phyloP scores from a whole-genome alignment of 2,888 invertebrate genomes.

The Amphipyra berbera region DNA sequence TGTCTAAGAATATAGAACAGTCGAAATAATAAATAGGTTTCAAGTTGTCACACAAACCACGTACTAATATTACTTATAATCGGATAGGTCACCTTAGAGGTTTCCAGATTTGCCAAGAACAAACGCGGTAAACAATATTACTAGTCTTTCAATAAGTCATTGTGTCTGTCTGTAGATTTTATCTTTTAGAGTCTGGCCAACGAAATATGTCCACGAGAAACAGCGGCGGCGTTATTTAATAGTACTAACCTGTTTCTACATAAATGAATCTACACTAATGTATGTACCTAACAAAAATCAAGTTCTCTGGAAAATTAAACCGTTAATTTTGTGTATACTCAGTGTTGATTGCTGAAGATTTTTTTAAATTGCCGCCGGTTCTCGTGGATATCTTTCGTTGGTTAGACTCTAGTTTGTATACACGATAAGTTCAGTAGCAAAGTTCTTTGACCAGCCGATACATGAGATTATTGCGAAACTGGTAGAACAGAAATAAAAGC shows the following conservation, averaged over 20 bases:
- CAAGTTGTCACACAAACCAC: slow-evolving; percentile 9
- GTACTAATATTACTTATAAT: background rate
- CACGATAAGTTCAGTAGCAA: slow-evolving; percentile 6
- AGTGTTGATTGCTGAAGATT: no score
- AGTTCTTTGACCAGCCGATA: slow-evolving; percentile 7
- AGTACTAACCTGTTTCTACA: no score
- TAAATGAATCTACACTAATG: no score
- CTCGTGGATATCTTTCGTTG: no score
- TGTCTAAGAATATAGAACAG: slow-evolving; percentile 7
- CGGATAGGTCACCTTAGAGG: slow-evolving; percentile 24
- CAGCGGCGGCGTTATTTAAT: no score
- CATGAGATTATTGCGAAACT: background rate
- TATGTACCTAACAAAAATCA: no score
- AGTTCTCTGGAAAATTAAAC: no score
- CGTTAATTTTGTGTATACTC: no score
- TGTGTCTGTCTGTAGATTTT: background rate
- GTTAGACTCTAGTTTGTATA: background rate
- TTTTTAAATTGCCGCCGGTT: no score
- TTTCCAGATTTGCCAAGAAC: slow-evolving; percentile 3
- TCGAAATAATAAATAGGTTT: background rate
- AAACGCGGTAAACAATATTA: background rate
- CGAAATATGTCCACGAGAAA: no score
- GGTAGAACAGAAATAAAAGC: background rate
- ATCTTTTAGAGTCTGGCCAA: no score
- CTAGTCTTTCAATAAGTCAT: background rate